Evolutionary conservation across 2,888 invertebrate species (phyloP), one percentile per base, ranked within the genome.

Genomic region (Hypena proboscidalis): DNA sequence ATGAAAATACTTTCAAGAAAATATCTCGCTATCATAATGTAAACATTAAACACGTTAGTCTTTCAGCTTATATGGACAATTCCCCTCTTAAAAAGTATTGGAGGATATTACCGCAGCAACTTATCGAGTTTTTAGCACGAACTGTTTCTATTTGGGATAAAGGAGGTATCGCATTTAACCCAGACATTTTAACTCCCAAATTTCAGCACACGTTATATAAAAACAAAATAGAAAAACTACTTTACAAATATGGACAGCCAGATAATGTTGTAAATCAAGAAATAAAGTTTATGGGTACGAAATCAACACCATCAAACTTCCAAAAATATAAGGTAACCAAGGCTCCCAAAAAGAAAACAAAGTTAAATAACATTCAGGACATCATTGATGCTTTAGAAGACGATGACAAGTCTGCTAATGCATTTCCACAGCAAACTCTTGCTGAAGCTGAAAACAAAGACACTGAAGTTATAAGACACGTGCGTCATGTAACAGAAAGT

Each of bases 61-160:
- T 90, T 46, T 70, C 77, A 1, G 61, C 69, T 9, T 84, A 75
- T 36, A 72, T 90, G 64, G 69, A 84, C 51, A 63, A 70, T 35
- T 87, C 90, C 4, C 86, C 88, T 2, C 33, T 90, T 19, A 70
- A 57, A 43, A 79, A 80, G 33, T 43, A 72, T 58, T 89, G 87
- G 85, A 74, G 65, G 37, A 53, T 61, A 20, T 48, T 90, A 9
- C 80, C 88, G 2, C 29, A 62, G 15, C 65, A 83, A 29, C 74
- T 83, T 4, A 62, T 83, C 36, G 74, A 75, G 23, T 88, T 90
- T 62, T 61, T 90, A 35, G 65, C 77, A 4, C 73, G 85, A 45
- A 76, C 83, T 39, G 47, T 85, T 42, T 76, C 87, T 5, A 70
- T 90, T 58, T 90, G 90, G 90, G 79, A 90, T 29, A 84, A 80